These are phyloP conservation scores for Coptodon rendalli DNA, from an alignment of 2,113 vertebrate genomes.

Conservation along the genomic window DNA sequence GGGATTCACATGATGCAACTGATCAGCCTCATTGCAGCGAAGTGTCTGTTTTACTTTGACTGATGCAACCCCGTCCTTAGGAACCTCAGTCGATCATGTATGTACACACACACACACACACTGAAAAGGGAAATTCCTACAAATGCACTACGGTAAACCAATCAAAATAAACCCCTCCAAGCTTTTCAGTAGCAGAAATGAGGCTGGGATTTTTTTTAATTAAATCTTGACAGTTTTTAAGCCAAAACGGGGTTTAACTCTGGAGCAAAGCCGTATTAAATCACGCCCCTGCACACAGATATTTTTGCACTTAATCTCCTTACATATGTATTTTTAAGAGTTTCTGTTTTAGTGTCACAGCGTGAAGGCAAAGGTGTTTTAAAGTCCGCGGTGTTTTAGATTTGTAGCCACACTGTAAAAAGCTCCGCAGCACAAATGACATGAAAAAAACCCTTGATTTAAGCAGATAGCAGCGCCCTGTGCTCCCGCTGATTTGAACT, in stretches of 20 bases:
- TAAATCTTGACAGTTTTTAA: neutral
- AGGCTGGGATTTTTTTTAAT: neutral
- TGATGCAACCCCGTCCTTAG: neutral
- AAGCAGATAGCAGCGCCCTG: neutral
- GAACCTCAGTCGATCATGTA: neutral
- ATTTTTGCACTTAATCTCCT: neutral
- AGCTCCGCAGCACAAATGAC: neutral
- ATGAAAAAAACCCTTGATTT: no score
- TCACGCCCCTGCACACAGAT: neutral
- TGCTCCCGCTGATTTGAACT: neutral
- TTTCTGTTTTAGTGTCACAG: neutral
- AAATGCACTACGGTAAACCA: neutral
- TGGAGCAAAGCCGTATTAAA: neutral
- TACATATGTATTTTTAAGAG: neutral
- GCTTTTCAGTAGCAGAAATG: neutral
- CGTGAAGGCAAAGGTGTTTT: neutral
- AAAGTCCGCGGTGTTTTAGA: neutral
- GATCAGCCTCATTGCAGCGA: neutral
- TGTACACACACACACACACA: neutral
- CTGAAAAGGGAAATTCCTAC: neutral
- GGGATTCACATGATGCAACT: neutral
- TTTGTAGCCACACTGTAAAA: neutral
- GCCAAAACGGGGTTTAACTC: neutral
- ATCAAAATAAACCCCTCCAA: accelerated
- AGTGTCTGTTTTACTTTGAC: accelerated